Conservation (phyloP, 2,797 vertebrate genomes). For the Alcedo atthis region DNA sequence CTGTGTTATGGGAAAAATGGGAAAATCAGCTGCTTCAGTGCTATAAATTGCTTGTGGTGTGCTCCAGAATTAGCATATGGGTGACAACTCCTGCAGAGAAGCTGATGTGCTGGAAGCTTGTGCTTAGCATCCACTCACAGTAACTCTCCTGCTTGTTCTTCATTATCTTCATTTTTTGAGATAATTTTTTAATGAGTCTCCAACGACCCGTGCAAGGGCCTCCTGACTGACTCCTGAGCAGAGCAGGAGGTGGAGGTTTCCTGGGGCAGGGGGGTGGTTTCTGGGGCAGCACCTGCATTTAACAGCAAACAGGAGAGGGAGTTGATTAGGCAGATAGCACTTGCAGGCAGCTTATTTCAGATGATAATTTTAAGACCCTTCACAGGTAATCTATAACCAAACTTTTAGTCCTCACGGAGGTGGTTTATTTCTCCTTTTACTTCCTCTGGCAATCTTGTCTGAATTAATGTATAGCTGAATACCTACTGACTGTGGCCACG, state of each 20-base stretch:
- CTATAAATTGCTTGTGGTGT: neutral
- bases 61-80: conserved; percentile 4
- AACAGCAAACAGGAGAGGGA: conserved; percentile 6
- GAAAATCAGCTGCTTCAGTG: neutral
- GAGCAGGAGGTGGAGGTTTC: neutral
- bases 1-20: neutral
- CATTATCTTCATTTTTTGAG: neutral
- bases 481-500: neutral
- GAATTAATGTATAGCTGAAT: neutral
- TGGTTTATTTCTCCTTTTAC: conserved; percentile 17
- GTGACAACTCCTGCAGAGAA: neutral
- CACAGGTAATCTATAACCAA: neutral
- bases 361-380: conserved; percentile 53
- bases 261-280: neutral
- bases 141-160: neutral
- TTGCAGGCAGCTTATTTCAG: conserved; percentile 45
- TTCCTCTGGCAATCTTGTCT: conserved; percentile 1
- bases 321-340: conserved; percentile 48
- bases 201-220: rapidly evolving
- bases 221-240: neutral
- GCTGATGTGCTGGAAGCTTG: neutral
- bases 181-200: neutral
- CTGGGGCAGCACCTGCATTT: neutral
- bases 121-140: neutral
- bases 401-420: neutral